Percentiles rank a stretch among this genome's conserved stretches.
phyloP scores from a whole-genome alignment of 2,113 vertebrate genomes.

The Protobothrops mucrosquamatus region DNA sequence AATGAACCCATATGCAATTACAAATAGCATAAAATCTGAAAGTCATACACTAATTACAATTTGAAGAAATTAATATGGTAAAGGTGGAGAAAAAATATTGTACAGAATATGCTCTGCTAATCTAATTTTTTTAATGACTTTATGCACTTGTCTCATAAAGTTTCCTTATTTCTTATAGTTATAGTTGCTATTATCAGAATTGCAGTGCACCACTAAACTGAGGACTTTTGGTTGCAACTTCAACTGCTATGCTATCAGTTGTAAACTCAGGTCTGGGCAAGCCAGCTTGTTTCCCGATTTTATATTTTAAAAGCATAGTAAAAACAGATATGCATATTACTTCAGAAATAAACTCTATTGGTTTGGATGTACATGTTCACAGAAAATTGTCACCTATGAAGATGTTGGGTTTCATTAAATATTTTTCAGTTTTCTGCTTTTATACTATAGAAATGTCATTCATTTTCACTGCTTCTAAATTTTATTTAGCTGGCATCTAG shows the following conservation, averaged over 20 bases:
- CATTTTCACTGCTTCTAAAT: background rate
- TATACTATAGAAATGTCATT: background rate
- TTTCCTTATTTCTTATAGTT: background rate
- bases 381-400: background rate
- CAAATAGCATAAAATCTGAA: conserved; percentile 2
- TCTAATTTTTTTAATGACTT: background rate
- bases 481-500: background rate
- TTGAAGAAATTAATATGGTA: background rate
- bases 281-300: background rate
- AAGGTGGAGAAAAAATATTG: background rate
- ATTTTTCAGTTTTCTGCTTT: background rate
- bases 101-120: background rate
- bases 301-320: background rate
- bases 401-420: background rate
- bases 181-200: background rate
- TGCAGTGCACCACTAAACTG: background rate
- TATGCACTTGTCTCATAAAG: background rate
- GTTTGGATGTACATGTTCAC: background rate
- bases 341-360: background rate
- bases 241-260: background rate
- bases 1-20: background rate
- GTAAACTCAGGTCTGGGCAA: background rate
- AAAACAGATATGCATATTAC: background rate
- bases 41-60: background rate
- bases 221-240: background rate